These are phyloP conservation scores for Epinotia bilunana DNA, from an alignment of 2,888 invertebrate genomes.

Conservation along the genomic window DNA sequence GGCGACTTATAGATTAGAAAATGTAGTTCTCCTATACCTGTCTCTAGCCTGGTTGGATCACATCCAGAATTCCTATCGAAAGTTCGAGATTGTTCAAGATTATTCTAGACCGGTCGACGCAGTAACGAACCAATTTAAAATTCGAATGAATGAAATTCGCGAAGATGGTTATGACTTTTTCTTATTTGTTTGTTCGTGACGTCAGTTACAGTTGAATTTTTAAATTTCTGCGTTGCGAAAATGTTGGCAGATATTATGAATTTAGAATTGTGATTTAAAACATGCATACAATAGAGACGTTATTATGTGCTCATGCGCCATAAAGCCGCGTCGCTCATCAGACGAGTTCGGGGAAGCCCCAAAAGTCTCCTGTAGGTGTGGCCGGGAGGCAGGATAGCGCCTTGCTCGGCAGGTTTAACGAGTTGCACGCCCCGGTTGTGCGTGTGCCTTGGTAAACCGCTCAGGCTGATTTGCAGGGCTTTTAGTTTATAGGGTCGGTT, in stretches of 20 bases:
- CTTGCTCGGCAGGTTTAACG: no score
- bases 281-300: not conserved
- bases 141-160: slow-evolving; percentile 42
- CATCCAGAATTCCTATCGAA: slow-evolving; percentile 45
- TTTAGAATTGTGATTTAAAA: slow-evolving; percentile 6
- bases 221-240: slow-evolving; percentile 8
- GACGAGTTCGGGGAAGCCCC: no score
- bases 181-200: slow-evolving; percentile 33
- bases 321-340: no score
- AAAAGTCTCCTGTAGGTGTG: no score
- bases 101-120: slow-evolving; percentile 38
- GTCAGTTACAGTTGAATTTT: slow-evolving; percentile 10
- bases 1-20: not conserved
- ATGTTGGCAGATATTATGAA: slow-evolving; percentile 23
- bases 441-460: no score
- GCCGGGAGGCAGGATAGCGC: no score
- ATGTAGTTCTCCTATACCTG: slow-evolving; percentile 27
- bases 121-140: slow-evolving; percentile 45
- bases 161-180: slow-evolving; percentile 37
- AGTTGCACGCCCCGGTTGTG: no score
- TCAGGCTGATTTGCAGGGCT: no score
- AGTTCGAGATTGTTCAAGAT: slow-evolving; percentile 45
- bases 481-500: no score
- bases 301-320: no score
- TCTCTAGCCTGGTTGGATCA: slow-evolving; percentile 37